A percentile compares a stretch with the other conserved stretches of the same genome.
phyloP scores from a whole-genome alignment of 37 sponge, comb jelly and placozoan genomes.

The Hormiphora californensis region DNA sequence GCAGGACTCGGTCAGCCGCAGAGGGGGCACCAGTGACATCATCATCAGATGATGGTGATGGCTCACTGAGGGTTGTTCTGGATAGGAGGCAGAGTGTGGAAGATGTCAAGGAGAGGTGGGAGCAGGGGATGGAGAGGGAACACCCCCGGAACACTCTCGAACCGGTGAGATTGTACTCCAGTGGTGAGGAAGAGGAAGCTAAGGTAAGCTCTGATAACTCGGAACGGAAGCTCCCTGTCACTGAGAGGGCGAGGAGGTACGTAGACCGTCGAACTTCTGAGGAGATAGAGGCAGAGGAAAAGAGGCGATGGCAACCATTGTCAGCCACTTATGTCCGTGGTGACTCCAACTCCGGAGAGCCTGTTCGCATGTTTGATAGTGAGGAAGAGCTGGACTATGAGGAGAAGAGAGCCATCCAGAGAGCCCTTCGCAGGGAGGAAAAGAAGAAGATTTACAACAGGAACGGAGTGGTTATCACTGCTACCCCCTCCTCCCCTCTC shows the following conservation, averaged over 20 bases:
- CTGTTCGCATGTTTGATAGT: background rate
- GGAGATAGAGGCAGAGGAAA: background rate
- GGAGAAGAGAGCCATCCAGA: background rate
- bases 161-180: background rate
- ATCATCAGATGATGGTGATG: background rate
- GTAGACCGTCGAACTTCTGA: background rate
- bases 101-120: background rate
- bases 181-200: background rate
- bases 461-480: too few species aligned
- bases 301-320: background rate
- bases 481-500: too few species aligned
- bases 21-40: too few species aligned
- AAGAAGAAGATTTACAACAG: background rate
- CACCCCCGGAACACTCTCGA: background rate
- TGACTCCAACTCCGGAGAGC: background rate
- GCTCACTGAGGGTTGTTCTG: background rate
- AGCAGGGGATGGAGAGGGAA: slow-evolving; percentile 1
- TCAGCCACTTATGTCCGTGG: too few species aligned
- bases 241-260: background rate
- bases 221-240: background rate
- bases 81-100: background rate
- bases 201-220: background rate
- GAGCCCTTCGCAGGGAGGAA: background rate
- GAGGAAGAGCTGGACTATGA: background rate
- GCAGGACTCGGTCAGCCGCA: background rate